These are phyloP conservation scores for Polydrusus cervinus DNA, from an alignment of 2,888 invertebrate species.

Conservation along the genomic window DNA sequence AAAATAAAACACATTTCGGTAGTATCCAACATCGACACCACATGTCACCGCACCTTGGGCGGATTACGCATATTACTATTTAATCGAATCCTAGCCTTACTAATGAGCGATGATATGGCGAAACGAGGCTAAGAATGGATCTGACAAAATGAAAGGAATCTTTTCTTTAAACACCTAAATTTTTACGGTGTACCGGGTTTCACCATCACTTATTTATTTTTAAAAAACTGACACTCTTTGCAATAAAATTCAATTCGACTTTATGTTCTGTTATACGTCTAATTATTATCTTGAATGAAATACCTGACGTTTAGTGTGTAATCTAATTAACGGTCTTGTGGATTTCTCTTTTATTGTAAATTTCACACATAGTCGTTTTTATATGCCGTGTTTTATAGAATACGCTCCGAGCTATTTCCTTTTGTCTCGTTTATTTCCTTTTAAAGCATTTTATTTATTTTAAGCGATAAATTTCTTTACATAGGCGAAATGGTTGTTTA, in stretches of 20 bases:
- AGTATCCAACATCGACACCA: no score
- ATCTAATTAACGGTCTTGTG: conserved; percentile 30
- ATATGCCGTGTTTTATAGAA: conserved; percentile 28
- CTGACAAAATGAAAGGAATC: no score
- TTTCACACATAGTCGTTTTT: conserved; percentile 46
- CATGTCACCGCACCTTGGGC: no score
- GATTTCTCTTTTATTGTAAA: conserved; percentile 51
- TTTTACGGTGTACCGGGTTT: no score
- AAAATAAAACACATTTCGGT: no score
- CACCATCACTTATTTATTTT: no score
- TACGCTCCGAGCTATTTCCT: conserved; percentile 24
- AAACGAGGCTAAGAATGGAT: no score
- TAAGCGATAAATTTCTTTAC: not conserved
- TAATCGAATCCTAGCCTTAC: no score
- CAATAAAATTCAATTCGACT: conserved; percentile 2
- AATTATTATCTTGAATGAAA: conserved; percentile 27
- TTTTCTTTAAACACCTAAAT: no score
- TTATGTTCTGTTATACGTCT: conserved; percentile 14
- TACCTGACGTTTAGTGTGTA: conserved; percentile 19
- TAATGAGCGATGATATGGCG: no score
- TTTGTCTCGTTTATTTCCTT: conserved; percentile 22
- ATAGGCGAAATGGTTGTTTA: not conserved
- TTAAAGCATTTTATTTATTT: conserved; percentile 7
- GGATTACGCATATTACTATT: no score
- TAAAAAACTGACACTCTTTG: not conserved